These are phyloP conservation scores for Oenanthe melanoleuca DNA, from an alignment of 2,113 vertebrate species.

Conservation along the genomic window DNA sequence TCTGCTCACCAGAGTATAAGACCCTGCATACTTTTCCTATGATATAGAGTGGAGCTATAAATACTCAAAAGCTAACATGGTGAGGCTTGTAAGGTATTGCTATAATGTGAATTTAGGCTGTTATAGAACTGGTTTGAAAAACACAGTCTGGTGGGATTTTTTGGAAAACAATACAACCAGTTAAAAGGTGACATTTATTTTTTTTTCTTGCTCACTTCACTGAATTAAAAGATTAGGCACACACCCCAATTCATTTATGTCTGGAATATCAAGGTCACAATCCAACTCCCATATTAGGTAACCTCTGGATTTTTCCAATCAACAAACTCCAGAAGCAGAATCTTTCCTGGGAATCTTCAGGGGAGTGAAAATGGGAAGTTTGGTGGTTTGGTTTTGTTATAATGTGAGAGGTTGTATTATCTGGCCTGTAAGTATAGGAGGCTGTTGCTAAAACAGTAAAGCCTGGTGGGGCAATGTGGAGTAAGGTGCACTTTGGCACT, in stretches of 20 bases:
- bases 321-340: background rate
- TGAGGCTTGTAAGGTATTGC: background rate
- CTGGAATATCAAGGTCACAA: background rate
- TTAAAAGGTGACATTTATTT: background rate
- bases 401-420: background rate
- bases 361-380: background rate
- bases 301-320: background rate
- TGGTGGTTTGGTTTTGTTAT: background rate
- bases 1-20: background rate
- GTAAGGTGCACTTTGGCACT: background rate
- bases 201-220: background rate
- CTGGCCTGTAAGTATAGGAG: background rate
- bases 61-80: background rate
- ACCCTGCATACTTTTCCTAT: background rate
- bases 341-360: background rate
- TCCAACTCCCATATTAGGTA: background rate
- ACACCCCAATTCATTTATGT: background rate
- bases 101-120: background rate
- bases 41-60: conserved; percentile 23
- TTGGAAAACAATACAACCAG: background rate
- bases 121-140: background rate
- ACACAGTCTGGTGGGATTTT: background rate
- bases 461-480: background rate
- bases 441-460: background rate
- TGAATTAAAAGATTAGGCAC: background rate